Percentiles rank a stretch among this genome's conserved stretches.
phyloP scores from a whole-genome alignment of 2,113 vertebrate species.

The Bufo bufo region DNA sequence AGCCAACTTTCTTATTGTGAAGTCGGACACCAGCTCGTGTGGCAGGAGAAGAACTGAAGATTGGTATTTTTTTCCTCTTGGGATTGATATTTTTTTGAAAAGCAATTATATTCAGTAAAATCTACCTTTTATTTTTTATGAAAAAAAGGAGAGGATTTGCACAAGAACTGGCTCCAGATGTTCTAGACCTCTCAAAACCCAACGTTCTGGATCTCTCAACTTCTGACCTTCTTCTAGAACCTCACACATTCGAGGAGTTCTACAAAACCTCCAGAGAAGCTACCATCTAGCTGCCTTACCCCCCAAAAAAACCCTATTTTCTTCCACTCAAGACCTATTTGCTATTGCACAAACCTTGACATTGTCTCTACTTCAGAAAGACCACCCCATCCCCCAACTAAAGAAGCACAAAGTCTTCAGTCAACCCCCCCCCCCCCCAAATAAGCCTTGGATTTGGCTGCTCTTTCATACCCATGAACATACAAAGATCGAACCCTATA shows the following conservation, averaged over 20 bases:
- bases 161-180: conserved; percentile 28
- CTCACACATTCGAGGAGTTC: not conserved
- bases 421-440: not conserved
- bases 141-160: not conserved
- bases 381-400: not conserved
- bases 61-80: conserved; percentile 13
- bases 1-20: conserved; percentile 58
- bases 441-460: conserved; percentile 58
- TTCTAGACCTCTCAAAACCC: not conserved
- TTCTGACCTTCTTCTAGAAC: too few relatives aligned
- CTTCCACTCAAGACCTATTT: conserved; percentile 17
- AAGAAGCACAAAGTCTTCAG: conserved; percentile 36
- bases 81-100: conserved; percentile 26
- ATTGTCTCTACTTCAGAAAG: too few relatives aligned
- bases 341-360: not conserved
- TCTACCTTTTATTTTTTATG: not conserved
- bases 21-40: not conserved
- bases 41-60: conserved; percentile 11
- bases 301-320: not conserved
- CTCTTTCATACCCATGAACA: conserved; percentile 95
- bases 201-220: not conserved
- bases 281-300: conserved; percentile 32
- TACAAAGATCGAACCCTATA: conserved; percentile 99
- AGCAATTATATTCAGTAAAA: not conserved
- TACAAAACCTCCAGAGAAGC: not conserved